A percentile compares a stretch with the other conserved stretches of the same genome.
Conservation (phyloP, 2,797 vertebrate species). For the Sylvia borin region DNA sequence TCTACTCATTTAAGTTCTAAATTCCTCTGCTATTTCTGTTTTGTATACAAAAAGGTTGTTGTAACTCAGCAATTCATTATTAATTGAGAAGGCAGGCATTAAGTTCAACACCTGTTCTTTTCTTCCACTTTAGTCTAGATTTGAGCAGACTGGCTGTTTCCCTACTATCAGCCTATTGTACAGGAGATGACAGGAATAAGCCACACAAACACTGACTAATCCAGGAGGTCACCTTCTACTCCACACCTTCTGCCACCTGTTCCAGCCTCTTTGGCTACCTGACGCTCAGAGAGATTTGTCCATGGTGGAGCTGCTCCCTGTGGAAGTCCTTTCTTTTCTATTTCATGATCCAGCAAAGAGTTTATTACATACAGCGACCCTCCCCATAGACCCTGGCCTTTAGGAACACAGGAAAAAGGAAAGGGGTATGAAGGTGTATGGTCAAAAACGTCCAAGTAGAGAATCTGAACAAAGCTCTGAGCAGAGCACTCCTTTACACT, state of each 20-base stretch:
- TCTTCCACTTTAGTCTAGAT: neutral
- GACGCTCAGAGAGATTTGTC: neutral
- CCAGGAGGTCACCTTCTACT: neutral
- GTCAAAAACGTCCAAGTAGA: neutral
- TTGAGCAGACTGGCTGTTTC: neutral
- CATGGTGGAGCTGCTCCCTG: neutral
- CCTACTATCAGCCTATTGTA: neutral
- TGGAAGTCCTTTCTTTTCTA: neutral
- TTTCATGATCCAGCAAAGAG: neutral
- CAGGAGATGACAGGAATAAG: neutral
- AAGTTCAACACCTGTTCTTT: neutral
- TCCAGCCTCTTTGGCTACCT: neutral
- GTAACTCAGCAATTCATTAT: neutral
- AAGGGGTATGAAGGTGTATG: neutral
- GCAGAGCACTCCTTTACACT: neutral
- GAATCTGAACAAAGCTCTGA: neutral
- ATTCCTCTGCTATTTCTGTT: neutral
- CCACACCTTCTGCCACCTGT: neutral
- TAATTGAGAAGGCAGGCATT: neutral
- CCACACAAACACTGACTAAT: neutral
- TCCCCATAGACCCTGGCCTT: neutral
- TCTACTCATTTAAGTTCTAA: neutral
- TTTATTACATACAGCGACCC: neutral
- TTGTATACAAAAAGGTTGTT: neutral
- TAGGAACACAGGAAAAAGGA: neutral